Evolutionary conservation across 2,888 invertebrate species (phyloP).

Genomic region (Drosophila testacea): DNA sequence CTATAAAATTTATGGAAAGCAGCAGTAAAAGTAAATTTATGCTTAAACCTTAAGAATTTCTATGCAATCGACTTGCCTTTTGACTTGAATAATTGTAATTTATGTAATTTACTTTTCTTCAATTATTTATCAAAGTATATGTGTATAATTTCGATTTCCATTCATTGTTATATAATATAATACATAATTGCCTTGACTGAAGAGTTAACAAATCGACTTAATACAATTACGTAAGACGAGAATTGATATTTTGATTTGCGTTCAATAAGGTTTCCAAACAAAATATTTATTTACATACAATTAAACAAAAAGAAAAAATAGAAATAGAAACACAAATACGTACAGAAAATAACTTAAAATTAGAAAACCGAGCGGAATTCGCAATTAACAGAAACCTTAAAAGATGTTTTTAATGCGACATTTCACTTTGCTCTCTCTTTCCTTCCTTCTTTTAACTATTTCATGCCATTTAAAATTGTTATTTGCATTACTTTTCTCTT

Average conservation of each 20-base stretch:
- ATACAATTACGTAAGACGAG: conserved; percentile 56
- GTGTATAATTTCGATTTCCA: conserved; percentile 32
- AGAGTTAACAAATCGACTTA: conserved; percentile 64
- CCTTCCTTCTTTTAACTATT: conserved; percentile 13
- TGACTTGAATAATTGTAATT: conserved; percentile 36
- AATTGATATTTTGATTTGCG: conserved; percentile 57
- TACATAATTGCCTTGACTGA: conserved; percentile 73
- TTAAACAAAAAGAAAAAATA: conserved; percentile 56
- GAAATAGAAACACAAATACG: conserved; percentile 40
- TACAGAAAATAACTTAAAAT: conserved; percentile 63
- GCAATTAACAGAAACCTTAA: conserved; percentile 62
- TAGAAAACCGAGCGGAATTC: conserved; percentile 67
- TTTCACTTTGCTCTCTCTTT: conserved; percentile 26
- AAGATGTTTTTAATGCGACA: conserved; percentile 54
- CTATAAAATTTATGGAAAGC: conserved; percentile 78
- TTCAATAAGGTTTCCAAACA: conserved; percentile 33
- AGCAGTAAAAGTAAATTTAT: conserved; percentile 72
- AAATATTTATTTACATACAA: conserved; percentile 67
- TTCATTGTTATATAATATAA: conserved; percentile 67
- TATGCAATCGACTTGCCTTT: conserved; percentile 29
- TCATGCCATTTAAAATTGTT: conserved; percentile 47
- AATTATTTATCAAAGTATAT: conserved; percentile 41
- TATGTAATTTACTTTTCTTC: conserved; percentile 21
- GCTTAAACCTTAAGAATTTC: conserved; percentile 64
- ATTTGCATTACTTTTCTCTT: conserved; percentile 32